A percentile compares a stretch with the other conserved stretches of the same genome.
phyloP scores from a whole-genome alignment of 2,888 invertebrate genomes.

The Cataglyphis albicans region DNA sequence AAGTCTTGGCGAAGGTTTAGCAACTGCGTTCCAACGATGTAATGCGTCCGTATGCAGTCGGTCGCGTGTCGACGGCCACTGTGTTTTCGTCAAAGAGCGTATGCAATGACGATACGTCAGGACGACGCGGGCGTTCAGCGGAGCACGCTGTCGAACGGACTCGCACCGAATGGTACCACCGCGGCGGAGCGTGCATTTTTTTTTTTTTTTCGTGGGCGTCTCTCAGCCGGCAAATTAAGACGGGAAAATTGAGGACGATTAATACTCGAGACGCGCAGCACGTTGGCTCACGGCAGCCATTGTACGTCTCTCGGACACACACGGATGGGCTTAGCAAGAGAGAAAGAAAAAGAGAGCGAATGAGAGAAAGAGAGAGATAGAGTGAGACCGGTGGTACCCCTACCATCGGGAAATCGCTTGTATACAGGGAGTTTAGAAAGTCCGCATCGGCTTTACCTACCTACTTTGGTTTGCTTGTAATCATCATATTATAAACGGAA shows the following conservation, averaged over 20 bases:
- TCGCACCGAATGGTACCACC: slow-evolving; percentile 62
- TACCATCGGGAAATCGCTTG: slow-evolving; percentile 53
- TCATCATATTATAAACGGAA: not conserved
- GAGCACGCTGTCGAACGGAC: slow-evolving; percentile 63
- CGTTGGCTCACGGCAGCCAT: slow-evolving; percentile 81
- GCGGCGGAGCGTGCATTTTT: slow-evolving; percentile 67
- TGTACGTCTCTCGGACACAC: slow-evolving; percentile 71
- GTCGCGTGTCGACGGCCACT: slow-evolving; percentile 59
- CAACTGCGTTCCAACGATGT: not conserved
- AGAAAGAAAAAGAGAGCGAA: slow-evolving; percentile 48
- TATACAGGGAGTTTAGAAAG: slow-evolving; percentile 59
- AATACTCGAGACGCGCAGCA: slow-evolving; percentile 72
- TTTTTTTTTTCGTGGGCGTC: slow-evolving; percentile 67
- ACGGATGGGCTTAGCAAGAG: slow-evolving; percentile 65
- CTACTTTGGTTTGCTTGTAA: not conserved
- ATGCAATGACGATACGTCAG: slow-evolving; percentile 24
- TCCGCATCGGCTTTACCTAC: slow-evolving; percentile 20
- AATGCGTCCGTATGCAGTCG: slow-evolving; percentile 49
- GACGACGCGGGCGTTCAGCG: slow-evolving; percentile 13
- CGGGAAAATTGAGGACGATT: slow-evolving; percentile 78
- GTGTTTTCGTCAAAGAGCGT: slow-evolving; percentile 43
- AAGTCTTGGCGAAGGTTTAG: slow-evolving; percentile 1
- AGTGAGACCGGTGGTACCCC: slow-evolving; percentile 59
- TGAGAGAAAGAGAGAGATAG: not conserved
- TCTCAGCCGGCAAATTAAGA: slow-evolving; percentile 67